A percentile compares a stretch with the other conserved stretches of the same genome.
Evolutionary conservation across 2,888 invertebrate species (phyloP).

Genomic region (Chaetogeoica ovagalla): DNA sequence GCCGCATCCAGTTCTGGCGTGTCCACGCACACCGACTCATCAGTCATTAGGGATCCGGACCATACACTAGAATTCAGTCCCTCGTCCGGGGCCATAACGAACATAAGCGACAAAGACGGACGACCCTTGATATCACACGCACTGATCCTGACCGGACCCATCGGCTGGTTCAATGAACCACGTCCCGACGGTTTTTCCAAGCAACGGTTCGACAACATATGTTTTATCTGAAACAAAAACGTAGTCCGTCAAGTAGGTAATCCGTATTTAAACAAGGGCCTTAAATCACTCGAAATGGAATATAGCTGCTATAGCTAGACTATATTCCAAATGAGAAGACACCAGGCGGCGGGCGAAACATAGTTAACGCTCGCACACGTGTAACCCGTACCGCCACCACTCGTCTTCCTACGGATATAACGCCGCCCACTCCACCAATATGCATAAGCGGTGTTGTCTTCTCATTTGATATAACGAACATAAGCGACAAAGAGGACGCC

Average conservation of each 20-base stretch:
- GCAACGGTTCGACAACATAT: conserved; percentile 65
- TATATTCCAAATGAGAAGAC: no score
- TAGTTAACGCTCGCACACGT: no score
- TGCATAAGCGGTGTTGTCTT: no score
- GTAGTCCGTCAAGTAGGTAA: not conserved
- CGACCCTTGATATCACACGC: conserved; percentile 65
- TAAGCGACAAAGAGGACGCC: no score
- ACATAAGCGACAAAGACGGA: conserved; percentile 68
- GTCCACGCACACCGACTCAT: conserved; percentile 85
- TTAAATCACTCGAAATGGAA: no score
- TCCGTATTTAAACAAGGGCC: no score
- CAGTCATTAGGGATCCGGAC: conserved; percentile 61
- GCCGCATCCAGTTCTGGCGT: conserved; percentile 65
- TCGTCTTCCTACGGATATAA: no score
- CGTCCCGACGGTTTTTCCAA: conserved; percentile 69
- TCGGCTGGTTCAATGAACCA: conserved; percentile 68
- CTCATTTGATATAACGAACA: no score
- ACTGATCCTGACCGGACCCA: conserved; percentile 71
- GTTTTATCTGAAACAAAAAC: conserved; percentile 62
- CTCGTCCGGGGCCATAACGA: conserved; percentile 63
- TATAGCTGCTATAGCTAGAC: no score
- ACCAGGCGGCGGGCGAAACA: no score
- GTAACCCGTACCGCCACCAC: no score
- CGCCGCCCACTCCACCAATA: no score
- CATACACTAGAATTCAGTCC: conserved; percentile 55